Conservation (phyloP, 2,888 invertebrate species). For the Epistrophe grossulariae region DNA sequence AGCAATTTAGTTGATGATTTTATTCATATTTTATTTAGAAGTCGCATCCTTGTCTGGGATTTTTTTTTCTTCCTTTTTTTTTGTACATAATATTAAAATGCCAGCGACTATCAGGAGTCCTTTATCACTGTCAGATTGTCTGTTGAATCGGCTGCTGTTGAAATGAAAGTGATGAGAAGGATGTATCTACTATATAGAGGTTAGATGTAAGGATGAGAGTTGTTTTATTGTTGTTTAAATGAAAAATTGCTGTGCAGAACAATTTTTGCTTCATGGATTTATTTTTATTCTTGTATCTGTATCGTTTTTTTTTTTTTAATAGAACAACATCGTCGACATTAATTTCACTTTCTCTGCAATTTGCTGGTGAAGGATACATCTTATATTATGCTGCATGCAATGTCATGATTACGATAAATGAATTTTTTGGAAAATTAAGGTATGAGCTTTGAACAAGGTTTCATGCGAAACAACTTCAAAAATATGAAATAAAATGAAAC, state of each 20-base stretch:
- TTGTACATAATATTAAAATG: constrained; percentile 29
- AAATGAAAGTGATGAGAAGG: constrained; percentile 42
- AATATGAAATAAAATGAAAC: background rate
- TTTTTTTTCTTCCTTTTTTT: constrained; percentile 4
- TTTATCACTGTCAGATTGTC: constrained; percentile 71
- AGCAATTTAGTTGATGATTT: constrained; percentile 79
- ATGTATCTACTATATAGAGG: background rate
- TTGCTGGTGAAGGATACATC: constrained; percentile 8
- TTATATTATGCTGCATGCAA: constrained; percentile 31
- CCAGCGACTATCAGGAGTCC: constrained; percentile 52
- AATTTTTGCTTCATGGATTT: constrained; percentile 51
- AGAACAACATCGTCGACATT: constrained; percentile 69
- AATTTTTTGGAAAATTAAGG: background rate
- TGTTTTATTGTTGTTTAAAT: constrained; percentile 7
- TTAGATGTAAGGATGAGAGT: background rate
- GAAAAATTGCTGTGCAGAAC: constrained; percentile 47
- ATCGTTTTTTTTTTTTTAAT: constrained; percentile 60
- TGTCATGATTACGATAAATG: constrained; percentile 58
- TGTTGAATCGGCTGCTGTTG: constrained; percentile 35
- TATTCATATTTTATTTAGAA: constrained; percentile 76
- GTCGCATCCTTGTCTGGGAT: constrained; percentile 54
- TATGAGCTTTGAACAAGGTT: background rate
- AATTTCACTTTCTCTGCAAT: constrained; percentile 64
- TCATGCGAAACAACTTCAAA: background rate
- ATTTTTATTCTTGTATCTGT: constrained; percentile 52